Evolutionary conservation across 2,888 invertebrate species (phyloP).

Genomic region (Sepiola atlantica): DNA sequence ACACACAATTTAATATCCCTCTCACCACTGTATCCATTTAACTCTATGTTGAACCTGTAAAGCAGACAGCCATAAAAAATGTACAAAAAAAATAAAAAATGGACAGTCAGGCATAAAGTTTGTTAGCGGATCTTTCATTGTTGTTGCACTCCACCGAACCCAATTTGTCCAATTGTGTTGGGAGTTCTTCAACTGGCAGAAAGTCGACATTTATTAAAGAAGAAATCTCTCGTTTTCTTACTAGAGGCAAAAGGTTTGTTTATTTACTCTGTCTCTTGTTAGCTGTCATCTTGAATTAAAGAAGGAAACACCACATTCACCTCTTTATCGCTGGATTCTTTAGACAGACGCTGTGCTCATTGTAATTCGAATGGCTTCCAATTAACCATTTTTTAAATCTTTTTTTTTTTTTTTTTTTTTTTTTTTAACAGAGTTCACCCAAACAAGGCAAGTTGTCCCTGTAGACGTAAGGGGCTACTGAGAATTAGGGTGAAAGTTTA

Average conservation of each 20-base stretch:
- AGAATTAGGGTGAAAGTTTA: too few species aligned
- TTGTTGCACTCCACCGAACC: not conserved
- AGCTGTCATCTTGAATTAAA: not conserved
- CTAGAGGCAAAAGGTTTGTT: not conserved
- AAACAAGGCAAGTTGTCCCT: too few species aligned
- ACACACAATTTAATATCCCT: not conserved
- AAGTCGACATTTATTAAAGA: not conserved
- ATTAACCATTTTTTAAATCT: too few species aligned
- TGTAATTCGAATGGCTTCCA: too few species aligned
- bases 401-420: too few species aligned
- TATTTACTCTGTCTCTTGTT: not conserved
- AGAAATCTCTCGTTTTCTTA: not conserved
- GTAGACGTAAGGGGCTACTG: too few species aligned
- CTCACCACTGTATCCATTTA: not conserved
- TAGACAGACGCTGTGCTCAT: too few species aligned
- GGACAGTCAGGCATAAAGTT: not conserved
- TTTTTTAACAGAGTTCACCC: too few species aligned
- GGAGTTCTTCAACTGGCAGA: not conserved
- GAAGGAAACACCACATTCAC: not conserved
- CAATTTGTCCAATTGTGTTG: not conserved
- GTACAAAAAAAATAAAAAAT: too few species aligned
- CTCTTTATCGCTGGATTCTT: too few species aligned
- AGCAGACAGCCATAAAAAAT: not conserved
- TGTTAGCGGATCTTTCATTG: not conserved
- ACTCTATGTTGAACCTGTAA: not conserved